Conservation (phyloP, 2,888 invertebrate genomes). For the Junonia oenone region DNA sequence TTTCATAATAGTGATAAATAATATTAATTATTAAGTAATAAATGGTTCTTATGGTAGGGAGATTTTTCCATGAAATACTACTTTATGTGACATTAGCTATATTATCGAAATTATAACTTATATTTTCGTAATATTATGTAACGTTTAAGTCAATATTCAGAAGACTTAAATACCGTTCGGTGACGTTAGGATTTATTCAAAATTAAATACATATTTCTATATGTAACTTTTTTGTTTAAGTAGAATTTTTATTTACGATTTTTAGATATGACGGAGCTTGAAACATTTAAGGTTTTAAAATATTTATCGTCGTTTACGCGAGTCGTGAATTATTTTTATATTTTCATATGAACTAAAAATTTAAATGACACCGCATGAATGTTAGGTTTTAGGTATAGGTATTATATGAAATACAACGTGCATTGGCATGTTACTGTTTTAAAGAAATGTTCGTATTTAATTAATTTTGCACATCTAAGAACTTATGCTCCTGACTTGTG, state of each 20-base stretch:
- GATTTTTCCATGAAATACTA: background rate
- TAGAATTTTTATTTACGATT: background rate
- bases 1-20: background rate
- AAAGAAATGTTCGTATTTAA: too few relatives aligned
- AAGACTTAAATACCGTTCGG: background rate
- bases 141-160: background rate
- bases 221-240: background rate
- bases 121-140: background rate
- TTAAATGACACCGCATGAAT: background rate
- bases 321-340: background rate
- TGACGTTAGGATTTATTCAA: background rate
- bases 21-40: background rate
- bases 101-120: background rate
- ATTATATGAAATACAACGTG: too few relatives aligned
- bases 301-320: background rate
- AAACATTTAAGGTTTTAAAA: background rate
- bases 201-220: background rate
- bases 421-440: too few relatives aligned
- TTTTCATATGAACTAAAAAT: background rate
- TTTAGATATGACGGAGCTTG: background rate
- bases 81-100: background rate
- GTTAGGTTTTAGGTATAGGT: background rate
- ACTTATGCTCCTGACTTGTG: too few relatives aligned
- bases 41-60: background rate
- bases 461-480: too few relatives aligned